Conservation (phyloP, 2,888 invertebrate species). For the Ceramica pisi region DNA sequence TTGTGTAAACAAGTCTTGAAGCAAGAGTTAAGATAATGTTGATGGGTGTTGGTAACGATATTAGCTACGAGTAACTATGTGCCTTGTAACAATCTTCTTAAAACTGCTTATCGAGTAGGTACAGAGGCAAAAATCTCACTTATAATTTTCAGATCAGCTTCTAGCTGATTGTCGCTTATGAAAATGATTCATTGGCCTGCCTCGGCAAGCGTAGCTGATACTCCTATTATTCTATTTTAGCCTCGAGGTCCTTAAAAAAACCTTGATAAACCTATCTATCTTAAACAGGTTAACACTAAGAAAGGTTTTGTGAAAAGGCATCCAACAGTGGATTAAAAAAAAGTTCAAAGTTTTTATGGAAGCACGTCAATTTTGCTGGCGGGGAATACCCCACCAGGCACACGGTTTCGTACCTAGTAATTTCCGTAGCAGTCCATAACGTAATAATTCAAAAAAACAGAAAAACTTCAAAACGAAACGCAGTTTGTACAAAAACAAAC, state of each 20-base stretch:
- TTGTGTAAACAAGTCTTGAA: too few species aligned
- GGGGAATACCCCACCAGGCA: not conserved
- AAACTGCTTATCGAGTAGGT: not conserved
- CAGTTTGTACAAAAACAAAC: slow-evolving; percentile 20
- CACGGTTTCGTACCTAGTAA: not conserved
- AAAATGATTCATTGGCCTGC: too few species aligned
- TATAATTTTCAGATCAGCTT: not conserved
- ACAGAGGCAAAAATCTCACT: not conserved
- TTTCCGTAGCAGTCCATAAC: slow-evolving; percentile 25
- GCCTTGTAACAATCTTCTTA: not conserved
- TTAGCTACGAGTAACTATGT: not conserved
- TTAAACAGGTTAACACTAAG: too few species aligned
- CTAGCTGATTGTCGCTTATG: too few species aligned
- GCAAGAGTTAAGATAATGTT: not conserved
- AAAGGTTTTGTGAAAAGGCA: too few species aligned
- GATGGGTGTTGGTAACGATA: not conserved
- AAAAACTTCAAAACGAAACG: slow-evolving; percentile 34
- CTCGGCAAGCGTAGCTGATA: too few species aligned
- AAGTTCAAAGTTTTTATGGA: not conserved
- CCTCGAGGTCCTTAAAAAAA: too few species aligned
- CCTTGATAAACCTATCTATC: too few species aligned
- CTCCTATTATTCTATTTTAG: too few species aligned
- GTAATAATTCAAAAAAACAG: slow-evolving; percentile 29
- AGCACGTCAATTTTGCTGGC: not conserved
- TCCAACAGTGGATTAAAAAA: too few species aligned